These are phyloP conservation scores for Halocynthia aurantium DNA, from an alignment of 23 tunicate genomes.

Conservation along the genomic window DNA sequence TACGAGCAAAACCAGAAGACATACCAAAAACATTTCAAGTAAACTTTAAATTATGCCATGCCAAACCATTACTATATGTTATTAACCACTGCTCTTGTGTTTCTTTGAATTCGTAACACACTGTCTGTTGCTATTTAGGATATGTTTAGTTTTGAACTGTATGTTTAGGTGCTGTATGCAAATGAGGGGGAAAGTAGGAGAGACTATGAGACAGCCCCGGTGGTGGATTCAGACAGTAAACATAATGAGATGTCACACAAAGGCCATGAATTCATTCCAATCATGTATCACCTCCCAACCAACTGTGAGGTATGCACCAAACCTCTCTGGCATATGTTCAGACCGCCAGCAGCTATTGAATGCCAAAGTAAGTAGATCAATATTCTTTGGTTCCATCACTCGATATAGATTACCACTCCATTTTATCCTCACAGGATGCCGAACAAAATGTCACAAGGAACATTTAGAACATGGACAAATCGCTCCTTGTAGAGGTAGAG, in stretches of 20 bases:
- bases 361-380: conserved; percentile 71
- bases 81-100: not conserved
- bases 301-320: conserved; percentile 88
- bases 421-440: conserved; percentile 42
- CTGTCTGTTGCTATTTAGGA: not conserved
- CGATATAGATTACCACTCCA: not conserved
- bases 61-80: no score
- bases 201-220: conserved; percentile 27
- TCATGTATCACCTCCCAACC: conserved; percentile 90
- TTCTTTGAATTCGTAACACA: not conserved
- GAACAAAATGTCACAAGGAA: conserved; percentile 80
- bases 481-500: conserved; percentile 66
- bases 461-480: conserved; percentile 55
- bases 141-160: not conserved
- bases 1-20: conserved; percentile 89
- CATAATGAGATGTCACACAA: conserved; percentile 51
- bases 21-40: conserved; percentile 96
- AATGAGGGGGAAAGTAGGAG: conserved; percentile 69
- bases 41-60: not conserved
- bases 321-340: conserved; percentile 89
- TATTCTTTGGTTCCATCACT: not conserved
- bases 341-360: conserved; percentile 89
- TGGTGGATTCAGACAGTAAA: conserved; percentile 45
- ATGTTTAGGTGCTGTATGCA: conserved; percentile 59
- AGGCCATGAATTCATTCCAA: conserved; percentile 85